Evolutionary conservation across 2,113 vertebrate genomes (phyloP).

Genomic region (Rissa tridactyla): DNA sequence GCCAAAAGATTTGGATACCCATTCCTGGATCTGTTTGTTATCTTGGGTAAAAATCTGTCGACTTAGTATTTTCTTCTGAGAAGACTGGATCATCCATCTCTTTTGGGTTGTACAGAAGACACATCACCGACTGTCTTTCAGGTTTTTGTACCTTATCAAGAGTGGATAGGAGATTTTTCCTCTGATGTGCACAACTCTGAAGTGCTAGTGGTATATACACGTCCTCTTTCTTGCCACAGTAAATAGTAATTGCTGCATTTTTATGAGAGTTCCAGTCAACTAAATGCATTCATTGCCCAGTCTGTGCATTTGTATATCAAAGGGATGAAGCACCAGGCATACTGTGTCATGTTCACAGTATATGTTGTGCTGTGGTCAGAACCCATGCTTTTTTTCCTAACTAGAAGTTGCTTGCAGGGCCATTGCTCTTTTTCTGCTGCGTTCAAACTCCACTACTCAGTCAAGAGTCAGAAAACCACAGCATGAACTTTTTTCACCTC

Average conservation of each 20-base stretch:
- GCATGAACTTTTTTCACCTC: background rate
- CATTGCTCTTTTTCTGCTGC: accelerated
- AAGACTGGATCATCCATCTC: background rate
- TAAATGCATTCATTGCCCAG: background rate
- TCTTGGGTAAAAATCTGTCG: background rate
- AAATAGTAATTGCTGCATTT: background rate
- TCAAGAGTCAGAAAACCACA: background rate
- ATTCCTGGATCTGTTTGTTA: background rate
- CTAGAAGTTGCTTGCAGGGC: background rate
- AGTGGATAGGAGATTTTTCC: background rate
- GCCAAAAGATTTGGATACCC: background rate
- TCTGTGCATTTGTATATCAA: background rate
- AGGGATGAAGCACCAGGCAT: background rate
- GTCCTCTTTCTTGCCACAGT: background rate
- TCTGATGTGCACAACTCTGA: background rate
- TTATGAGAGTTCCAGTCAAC: background rate
- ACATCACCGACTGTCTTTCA: background rate
- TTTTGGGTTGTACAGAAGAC: background rate
- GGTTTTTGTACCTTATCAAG: background rate
- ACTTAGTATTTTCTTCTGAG: background rate
- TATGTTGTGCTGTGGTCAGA: background rate
- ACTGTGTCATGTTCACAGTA: background rate
- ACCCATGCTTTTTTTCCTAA: background rate
- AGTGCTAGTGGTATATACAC: background rate
- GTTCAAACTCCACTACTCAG: background rate